Evolutionary conservation across 2,888 invertebrate genomes (phyloP).

Genomic region (Rotaria sp.): DNA sequence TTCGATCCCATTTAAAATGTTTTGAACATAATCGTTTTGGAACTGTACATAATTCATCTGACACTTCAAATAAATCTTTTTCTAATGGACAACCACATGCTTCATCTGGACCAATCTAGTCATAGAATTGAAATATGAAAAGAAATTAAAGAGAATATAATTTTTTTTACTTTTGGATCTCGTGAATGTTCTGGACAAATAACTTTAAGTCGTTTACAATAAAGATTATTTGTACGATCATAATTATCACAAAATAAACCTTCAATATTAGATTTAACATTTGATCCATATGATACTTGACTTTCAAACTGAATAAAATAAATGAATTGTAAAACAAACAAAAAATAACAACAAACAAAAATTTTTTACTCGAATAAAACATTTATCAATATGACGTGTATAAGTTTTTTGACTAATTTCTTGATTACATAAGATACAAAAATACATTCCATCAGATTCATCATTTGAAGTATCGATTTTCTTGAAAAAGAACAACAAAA

Average conservation of each 20-base stretch:
- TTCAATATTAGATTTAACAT: conserved; percentile 85
- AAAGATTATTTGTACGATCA: conserved; percentile 77
- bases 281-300: conserved; percentile 88
- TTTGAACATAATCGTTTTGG: conserved; percentile 81
- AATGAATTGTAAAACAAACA: not conserved
- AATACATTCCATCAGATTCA: conserved; percentile 28
- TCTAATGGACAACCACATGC: conserved; percentile 83
- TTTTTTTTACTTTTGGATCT: conserved; percentile 68
- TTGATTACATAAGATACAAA: conserved; percentile 88
- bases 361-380: conserved; percentile 72
- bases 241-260: conserved; percentile 95
- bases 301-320: conserved; percentile 68
- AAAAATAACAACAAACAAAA: not conserved
- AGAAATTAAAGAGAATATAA: not conserved
- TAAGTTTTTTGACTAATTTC: conserved; percentile 85
- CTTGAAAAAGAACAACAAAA: not conserved
- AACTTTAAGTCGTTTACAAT: conserved; percentile 86
- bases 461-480: conserved; percentile 23
- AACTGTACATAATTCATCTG: conserved; percentile 71
- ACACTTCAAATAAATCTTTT: conserved; percentile 71
- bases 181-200: conserved; percentile 95
- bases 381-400: conserved; percentile 92
- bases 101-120: conserved; percentile 52
- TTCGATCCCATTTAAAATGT: conserved; percentile 91
- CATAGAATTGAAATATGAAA: not conserved